These are phyloP conservation scores for Lithodes maja DNA, from an alignment of 2,888 invertebrate species.

Conservation along the genomic window DNA sequence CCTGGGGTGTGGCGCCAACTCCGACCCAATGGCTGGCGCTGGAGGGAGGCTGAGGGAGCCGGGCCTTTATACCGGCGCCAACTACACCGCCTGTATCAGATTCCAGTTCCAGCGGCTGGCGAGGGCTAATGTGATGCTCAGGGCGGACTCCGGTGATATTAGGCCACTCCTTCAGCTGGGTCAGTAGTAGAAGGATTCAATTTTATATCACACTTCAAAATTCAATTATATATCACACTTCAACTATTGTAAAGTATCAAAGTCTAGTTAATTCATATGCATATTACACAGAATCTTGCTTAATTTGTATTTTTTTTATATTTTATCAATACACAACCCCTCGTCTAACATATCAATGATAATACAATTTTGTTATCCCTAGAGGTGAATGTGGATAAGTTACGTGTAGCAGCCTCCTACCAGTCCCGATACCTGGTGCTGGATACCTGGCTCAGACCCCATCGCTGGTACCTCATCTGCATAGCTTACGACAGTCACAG, in stretches of 20 bases:
- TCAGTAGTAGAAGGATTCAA: not conserved
- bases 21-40: conserved; percentile 18
- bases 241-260: not conserved
- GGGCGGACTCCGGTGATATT: not conserved
- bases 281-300: too few relatives aligned
- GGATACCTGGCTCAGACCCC: conserved; percentile 40
- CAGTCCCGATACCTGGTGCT: conserved; percentile 22
- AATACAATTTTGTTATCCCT: not conserved
- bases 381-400: conserved; percentile 24
- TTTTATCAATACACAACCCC: too few relatives aligned
- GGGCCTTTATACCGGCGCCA: conserved; percentile 4
- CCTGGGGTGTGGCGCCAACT: conserved; percentile 10
- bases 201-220: not conserved
- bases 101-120: conserved; percentile 32
- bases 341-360: too few relatives aligned
- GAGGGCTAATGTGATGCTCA: conserved; percentile 7
- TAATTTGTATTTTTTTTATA: too few relatives aligned
- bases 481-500: not conserved
- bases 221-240: not conserved
- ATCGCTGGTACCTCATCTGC: conserved; percentile 54
- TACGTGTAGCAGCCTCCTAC: conserved; percentile 2
- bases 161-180: conserved; percentile 33
- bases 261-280: not conserved
- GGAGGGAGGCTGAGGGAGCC: conserved; percentile 15
- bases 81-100: conserved; percentile 37